Evolutionary conservation across 2,113 vertebrate genomes (phyloP).

Genomic region (Leuciscus idus): DNA sequence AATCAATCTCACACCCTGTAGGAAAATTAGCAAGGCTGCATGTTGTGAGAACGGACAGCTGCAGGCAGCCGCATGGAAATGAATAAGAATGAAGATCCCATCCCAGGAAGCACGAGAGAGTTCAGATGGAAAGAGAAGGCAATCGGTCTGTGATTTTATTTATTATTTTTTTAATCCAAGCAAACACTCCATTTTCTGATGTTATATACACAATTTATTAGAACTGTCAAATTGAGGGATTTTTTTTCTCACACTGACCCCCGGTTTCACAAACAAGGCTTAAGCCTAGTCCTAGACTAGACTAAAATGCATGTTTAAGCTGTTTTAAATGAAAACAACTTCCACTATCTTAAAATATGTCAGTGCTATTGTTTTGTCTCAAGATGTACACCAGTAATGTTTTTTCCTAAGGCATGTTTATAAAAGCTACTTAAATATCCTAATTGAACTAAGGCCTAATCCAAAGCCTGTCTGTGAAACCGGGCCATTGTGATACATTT

Average conservation of each 20-base stretch:
- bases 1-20: slow-evolving; percentile 51
- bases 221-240: neutral
- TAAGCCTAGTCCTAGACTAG: too few species aligned
- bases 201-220: neutral
- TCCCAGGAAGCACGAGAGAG: slow-evolving; percentile 32
- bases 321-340: too few species aligned
- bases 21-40: slow-evolving; percentile 45
- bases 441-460: too few species aligned
- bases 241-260: neutral
- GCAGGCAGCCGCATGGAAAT: slow-evolving; percentile 41
- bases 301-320: too few species aligned
- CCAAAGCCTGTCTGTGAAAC: too few species aligned
- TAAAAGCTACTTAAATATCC: too few species aligned
- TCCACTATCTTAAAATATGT: too few species aligned
- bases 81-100: slow-evolving; percentile 41
- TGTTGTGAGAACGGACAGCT: slow-evolving; percentile 51
- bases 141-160: neutral
- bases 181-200: neutral
- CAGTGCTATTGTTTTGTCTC: too few species aligned
- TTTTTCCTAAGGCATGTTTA: too few species aligned
- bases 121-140: slow-evolving; percentile 12
- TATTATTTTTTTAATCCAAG: neutral
- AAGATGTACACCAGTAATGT: too few species aligned
- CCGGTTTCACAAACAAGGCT: too few species aligned
- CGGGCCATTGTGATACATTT: neutral